Evolutionary conservation across 2,113 vertebrate genomes (phyloP).

Genomic region (Irena cyanogastra): DNA sequence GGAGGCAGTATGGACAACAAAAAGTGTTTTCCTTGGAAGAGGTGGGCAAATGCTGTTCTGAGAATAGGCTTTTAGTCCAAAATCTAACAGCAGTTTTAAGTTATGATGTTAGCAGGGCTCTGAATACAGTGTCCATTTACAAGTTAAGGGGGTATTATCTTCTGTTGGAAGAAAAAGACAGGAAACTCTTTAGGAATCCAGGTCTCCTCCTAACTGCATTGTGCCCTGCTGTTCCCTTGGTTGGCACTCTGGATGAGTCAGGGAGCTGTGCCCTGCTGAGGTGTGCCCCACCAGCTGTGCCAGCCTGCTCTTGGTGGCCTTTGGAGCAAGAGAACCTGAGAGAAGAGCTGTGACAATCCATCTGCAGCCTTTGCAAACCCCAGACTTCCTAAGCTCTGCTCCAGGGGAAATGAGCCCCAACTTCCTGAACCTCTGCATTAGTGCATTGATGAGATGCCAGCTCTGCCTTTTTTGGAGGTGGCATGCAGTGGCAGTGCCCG

Average conservation of each 20-base stretch:
- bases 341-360: not conserved
- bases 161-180: not conserved
- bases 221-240: not conserved
- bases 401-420: not conserved
- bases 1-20: not conserved
- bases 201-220: not conserved
- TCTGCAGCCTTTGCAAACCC: not conserved
- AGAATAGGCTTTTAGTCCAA: not conserved
- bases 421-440: not conserved
- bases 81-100: not conserved
- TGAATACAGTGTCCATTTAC: not conserved
- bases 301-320: not conserved
- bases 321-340: not conserved
- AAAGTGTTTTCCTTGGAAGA: not conserved
- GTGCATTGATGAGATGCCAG: not conserved
- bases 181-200: not conserved
- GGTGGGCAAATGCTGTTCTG: not conserved
- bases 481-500: not conserved
- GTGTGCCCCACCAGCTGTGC: not conserved
- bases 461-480: not conserved
- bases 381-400: not conserved
- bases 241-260: rapidly evolving
- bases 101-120: not conserved
- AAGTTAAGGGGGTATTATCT: not conserved
- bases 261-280: not conserved